Evolutionary conservation across 1,140 invertebrate genomes (phyloP).

Genomic region (Leptopilina boulardi): DNA sequence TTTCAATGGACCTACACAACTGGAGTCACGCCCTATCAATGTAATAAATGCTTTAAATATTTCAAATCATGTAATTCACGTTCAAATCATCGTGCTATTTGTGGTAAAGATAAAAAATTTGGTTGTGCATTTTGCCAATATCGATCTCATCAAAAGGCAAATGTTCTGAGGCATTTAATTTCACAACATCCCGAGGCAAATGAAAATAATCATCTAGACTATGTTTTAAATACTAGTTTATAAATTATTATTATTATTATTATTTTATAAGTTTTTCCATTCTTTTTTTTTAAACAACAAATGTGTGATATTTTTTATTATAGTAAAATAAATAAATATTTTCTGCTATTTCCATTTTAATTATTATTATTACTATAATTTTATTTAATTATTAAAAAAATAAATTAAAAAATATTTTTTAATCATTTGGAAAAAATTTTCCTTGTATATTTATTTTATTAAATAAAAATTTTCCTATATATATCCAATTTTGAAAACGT

Average conservation of each 20-base stretch:
- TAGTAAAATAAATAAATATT: too few species aligned
- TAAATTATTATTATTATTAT: not conserved
- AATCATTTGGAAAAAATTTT: too few species aligned
- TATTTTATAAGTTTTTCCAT: too few species aligned
- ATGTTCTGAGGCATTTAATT: constrained; percentile 71
- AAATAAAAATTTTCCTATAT: too few species aligned
- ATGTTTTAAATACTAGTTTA: not conserved
- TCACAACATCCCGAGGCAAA: constrained; percentile 67
- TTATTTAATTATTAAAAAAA: too few species aligned
- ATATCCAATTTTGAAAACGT: too few species aligned
- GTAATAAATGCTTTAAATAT: constrained; percentile 57
- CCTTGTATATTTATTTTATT: too few species aligned
- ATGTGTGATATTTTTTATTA: not conserved
- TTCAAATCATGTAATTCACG: constrained; percentile 53
- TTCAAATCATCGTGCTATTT: constrained; percentile 53
- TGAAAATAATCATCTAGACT: constrained; percentile 16
- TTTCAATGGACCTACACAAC: constrained; percentile 9
- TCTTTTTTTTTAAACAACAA: too few species aligned
- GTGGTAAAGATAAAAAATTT: constrained; percentile 76
- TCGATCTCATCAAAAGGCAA: constrained; percentile 74
- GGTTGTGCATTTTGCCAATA: constrained; percentile 72
- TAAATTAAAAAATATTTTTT: too few species aligned
- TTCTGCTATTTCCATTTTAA: not conserved
- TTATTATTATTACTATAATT: not conserved
- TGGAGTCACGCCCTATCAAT: constrained; percentile 50